Percentiles rank a stretch among this genome's conserved stretches.
These are phyloP conservation scores for Chrysodeixis includens DNA, from an alignment of 2,888 invertebrate genomes.

Conservation along the genomic window DNA sequence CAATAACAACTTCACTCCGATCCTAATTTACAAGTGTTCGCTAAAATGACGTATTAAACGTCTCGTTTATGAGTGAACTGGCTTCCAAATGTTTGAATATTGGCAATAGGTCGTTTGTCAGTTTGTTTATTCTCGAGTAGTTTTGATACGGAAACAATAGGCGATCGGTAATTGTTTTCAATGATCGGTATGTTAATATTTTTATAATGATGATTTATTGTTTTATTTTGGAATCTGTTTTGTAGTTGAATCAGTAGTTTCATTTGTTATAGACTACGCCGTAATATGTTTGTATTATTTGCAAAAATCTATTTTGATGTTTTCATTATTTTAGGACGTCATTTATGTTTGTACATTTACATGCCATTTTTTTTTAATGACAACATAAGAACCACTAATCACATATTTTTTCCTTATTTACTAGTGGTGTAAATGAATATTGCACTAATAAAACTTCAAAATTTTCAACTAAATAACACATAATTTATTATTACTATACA, in stretches of 20 bases:
- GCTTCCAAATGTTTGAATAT: conserved; percentile 47
- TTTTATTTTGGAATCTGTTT: conserved; percentile 9
- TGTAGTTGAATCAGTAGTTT: conserved; percentile 17
- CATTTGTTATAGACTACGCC: conserved; percentile 8
- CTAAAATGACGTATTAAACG: conserved; percentile 52
- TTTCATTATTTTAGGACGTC: no score
- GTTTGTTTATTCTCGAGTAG: conserved; percentile 35
- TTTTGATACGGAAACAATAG: conserved; percentile 46
- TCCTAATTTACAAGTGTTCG: conserved; percentile 37
- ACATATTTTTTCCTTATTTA: no score
- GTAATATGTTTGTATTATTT: conserved; percentile 1
- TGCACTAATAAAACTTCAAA: no score
- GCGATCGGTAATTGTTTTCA: conserved; percentile 38
- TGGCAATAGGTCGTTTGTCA: conserved; percentile 29
- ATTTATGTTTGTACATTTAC: no score
- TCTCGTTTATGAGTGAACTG: conserved; percentile 40
- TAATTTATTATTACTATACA: no score
- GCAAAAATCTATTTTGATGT: no score
- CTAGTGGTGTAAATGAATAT: no score
- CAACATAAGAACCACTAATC: no score
- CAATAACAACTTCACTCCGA: conserved; percentile 62
- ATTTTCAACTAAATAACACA: no score
- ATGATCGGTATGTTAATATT: conserved; percentile 35
- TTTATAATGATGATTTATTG: conserved; percentile 15
- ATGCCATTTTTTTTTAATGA: no score